Evolutionary conservation across 2,797 vertebrate genomes (phyloP).

Genomic region (Mormyrops attenuatus): DNA sequence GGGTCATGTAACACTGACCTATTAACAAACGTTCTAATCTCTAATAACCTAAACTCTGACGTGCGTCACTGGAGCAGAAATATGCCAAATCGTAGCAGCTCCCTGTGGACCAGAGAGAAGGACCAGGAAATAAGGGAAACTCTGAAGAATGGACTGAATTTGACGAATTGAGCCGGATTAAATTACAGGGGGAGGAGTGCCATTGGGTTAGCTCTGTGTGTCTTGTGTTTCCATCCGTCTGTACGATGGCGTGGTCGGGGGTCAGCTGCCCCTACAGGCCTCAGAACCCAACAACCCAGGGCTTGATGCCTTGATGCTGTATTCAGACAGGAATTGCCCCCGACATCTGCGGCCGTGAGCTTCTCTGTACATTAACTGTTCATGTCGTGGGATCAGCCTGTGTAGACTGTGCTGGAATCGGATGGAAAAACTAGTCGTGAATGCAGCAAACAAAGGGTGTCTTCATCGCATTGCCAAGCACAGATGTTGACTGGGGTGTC

Average conservation of each 20-base stretch:
- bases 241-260: not conserved
- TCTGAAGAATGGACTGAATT: not conserved
- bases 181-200: not conserved
- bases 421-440: not conserved
- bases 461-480: not conserved
- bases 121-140: not conserved
- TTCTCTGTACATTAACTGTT: constrained; percentile 62
- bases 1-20: not conserved
- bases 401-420: constrained; percentile 46
- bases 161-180: not conserved
- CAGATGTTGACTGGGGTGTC: not conserved
- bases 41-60: not conserved
- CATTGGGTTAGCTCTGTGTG: not conserved
- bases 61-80: not conserved
- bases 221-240: not conserved
- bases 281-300: constrained; percentile 51
- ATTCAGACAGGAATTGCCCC: constrained; percentile 64
- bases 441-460: not conserved
- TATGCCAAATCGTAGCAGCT: not conserved
- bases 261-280: constrained; percentile 45
- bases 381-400: constrained; percentile 37
- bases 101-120: not conserved
- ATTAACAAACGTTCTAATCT: not conserved
- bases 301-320: constrained; percentile 58
- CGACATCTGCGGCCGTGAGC: constrained; percentile 59